These are phyloP conservation scores for Dermolepida albohirtum DNA, from an alignment of 2,888 invertebrate species.

Conservation along the genomic window DNA sequence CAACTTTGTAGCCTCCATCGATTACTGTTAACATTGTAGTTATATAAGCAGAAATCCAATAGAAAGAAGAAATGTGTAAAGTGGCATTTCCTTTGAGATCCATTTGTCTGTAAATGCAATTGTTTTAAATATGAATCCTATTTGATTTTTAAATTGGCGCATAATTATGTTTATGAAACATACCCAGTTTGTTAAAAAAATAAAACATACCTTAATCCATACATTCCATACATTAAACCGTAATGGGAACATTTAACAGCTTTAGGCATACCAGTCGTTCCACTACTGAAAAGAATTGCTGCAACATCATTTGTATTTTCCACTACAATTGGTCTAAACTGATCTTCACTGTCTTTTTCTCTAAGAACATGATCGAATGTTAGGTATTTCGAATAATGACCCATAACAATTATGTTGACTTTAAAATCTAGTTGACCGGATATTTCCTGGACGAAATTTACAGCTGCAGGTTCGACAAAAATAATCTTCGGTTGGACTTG, in stretches of 20 bases:
- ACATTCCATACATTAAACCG: not conserved
- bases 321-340: conserved; percentile 39
- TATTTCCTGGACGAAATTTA: conserved; percentile 52
- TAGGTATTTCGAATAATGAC: conserved; percentile 10
- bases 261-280: conserved; percentile 49
- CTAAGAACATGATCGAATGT: conserved; percentile 7
- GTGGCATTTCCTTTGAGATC: not conserved
- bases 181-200: no score
- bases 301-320: conserved; percentile 33
- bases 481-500: conserved; percentile 56
- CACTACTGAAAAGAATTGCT: conserved; percentile 48
- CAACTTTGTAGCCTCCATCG: conserved; percentile 10
- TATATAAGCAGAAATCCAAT: conserved; percentile 24
- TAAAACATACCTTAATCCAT: conserved; percentile 12
- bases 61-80: conserved; percentile 24
- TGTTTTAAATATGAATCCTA: no score
- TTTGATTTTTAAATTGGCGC: no score
- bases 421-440: conserved; percentile 42
- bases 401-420: conserved; percentile 40
- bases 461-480: conserved; percentile 53
- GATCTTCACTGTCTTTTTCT: conserved; percentile 36
- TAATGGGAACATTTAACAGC: conserved; percentile 37
- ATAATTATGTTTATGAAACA: no score
- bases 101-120: conserved; percentile 13
- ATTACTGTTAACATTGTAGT: conserved; percentile 4